Evolutionary conservation across 1,140 invertebrate genomes (phyloP).

Genomic region (Laupala kohalensis): DNA sequence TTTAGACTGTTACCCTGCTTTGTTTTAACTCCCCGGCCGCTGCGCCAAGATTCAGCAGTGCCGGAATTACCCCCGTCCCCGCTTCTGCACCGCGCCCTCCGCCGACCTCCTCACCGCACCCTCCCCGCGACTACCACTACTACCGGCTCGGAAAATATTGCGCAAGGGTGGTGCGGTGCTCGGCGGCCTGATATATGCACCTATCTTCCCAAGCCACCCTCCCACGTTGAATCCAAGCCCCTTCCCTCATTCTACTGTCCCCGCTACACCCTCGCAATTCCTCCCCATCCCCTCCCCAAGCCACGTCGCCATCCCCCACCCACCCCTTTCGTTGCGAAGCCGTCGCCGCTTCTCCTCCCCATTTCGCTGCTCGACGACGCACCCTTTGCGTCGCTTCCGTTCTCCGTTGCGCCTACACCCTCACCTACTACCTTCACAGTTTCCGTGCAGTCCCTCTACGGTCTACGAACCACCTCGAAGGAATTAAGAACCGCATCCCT

Average conservation of each 20-base stretch:
- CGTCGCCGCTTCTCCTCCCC: no score
- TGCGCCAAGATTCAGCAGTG: background rate
- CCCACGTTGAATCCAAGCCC: no score
- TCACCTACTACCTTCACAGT: background rate
- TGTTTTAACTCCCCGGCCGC: background rate
- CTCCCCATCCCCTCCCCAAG: no score
- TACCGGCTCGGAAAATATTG: background rate
- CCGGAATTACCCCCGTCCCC: background rate
- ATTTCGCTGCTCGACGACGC: no score
- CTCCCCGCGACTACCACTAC: background rate
- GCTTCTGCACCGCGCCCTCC: background rate
- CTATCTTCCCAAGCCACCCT: background rate
- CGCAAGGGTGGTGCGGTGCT: background rate
- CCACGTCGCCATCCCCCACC: no score
- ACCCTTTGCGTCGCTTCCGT: no score
- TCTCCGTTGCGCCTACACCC: no score
- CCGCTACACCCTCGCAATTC: background rate
- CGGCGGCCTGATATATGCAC: background rate
- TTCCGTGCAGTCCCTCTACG: background rate
- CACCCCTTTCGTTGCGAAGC: no score
- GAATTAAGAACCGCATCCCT: background rate
- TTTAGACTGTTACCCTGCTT: conserved; percentile 3
- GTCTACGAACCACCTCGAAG: background rate
- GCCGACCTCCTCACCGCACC: background rate
- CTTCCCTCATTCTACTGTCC: no score